Evolutionary conservation across 2,113 vertebrate genomes (phyloP).

Genomic region (Puntigrus tetrazona): DNA sequence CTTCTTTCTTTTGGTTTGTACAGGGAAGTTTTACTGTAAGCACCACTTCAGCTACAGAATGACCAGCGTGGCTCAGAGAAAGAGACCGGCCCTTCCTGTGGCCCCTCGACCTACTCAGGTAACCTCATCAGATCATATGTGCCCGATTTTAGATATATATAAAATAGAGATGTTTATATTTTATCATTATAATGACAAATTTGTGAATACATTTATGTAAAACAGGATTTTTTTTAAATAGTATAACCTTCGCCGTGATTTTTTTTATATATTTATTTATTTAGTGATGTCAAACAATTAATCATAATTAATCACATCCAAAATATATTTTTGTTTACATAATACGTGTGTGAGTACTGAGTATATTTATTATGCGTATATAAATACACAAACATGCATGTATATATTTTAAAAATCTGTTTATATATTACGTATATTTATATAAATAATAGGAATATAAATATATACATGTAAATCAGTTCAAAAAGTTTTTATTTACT

Average conservation of each 20-base stretch:
- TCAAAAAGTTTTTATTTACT: no score
- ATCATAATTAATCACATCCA: no score
- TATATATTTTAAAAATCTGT: no score
- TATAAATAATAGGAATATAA: no score
- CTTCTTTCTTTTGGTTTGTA: conserved; percentile 18
- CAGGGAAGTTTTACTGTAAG: conserved; percentile 94
- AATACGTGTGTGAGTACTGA: neutral
- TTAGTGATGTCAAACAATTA: no score
- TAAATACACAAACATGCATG: no score
- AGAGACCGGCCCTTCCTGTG: conserved; percentile 75
- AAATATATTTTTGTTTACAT: neutral
- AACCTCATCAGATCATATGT: conserved; percentile 43
- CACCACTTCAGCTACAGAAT: conserved; percentile 82
- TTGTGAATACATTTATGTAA: neutral
- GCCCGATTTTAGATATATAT: neutral
- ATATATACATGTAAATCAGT: no score
- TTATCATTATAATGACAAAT: neutral
- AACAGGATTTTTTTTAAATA: neutral
- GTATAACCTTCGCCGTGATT: neutral
- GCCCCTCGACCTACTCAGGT: conserved; percentile 73
- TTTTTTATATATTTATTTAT: neutral
- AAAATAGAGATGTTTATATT: no score
- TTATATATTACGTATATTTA: no score
- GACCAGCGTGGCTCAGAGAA: conserved; percentile 76
- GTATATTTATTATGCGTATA: no score